Percentiles rank a stretch among this genome's conserved stretches.
These are phyloP conservation scores for Microtus pennsylvanicus DNA, from an alignment of 2,113 vertebrate genomes.

Conservation along the genomic window DNA sequence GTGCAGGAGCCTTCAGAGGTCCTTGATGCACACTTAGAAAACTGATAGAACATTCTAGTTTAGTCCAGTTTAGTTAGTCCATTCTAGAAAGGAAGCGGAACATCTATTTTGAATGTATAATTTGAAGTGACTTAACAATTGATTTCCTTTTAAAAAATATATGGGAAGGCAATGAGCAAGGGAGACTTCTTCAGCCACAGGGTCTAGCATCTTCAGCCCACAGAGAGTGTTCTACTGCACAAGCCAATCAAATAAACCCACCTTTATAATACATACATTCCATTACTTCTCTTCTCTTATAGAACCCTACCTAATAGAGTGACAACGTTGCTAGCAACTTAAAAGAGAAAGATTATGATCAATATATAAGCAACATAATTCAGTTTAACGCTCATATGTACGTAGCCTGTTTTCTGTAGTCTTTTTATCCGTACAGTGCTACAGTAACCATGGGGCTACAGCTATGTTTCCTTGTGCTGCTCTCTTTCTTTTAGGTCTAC, in stretches of 20 bases:
- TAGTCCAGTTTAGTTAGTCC: too few species aligned
- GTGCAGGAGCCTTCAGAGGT: too few species aligned
- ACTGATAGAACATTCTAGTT: background rate
- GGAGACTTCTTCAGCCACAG: background rate
- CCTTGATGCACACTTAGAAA: background rate
- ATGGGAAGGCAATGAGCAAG: background rate
- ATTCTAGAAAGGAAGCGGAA: background rate
- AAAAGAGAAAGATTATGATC: background rate
- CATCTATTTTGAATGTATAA: background rate
- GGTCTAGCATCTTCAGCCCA: background rate
- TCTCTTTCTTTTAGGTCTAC: background rate
- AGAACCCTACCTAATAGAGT: background rate
- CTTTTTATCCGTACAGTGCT: background rate
- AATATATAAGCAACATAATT: conserved; percentile 10
- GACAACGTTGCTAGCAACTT: background rate
- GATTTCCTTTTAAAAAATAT: background rate
- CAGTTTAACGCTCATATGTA: background rate
- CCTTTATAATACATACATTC: background rate
- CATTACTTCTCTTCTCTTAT: background rate
- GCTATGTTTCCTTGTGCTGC: too few species aligned
- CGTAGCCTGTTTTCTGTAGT: background rate
- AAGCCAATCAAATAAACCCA: background rate
- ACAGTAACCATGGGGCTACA: background rate
- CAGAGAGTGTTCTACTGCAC: background rate
- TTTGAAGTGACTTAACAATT: background rate